Evolutionary conservation across 2,113 vertebrate genomes (phyloP), one percentile per base, ranked within the genome.

Genomic region (Cynopterus brachyotis): DNA sequence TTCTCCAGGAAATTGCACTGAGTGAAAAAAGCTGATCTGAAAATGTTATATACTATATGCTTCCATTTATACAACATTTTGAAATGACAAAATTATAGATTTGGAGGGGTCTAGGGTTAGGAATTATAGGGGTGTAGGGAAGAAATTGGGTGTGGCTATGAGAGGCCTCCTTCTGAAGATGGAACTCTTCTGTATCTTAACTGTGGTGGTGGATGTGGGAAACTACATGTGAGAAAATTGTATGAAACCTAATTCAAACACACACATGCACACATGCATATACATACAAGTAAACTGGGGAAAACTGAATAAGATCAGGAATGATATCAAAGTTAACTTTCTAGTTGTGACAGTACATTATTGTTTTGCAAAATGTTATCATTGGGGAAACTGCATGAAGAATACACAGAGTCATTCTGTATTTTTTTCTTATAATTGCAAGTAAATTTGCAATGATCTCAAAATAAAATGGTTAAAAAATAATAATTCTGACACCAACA

Each of bases 111-210:
- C 16, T 55, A n/a, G 37, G 13, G 3, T 47, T 79, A 50, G 37
- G 8, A 2, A 24, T n/a, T 26, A 45, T 22, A 12, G 9, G 6
- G 7, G 2, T n/a, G 3, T 0, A 0, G 0, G 9, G 3, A 42
- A n/a, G 55, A 16, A 15, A 37, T 2, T 13, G 7, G 9, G 4
- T 10, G 7, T 55, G 20, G 4, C 50, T 50, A 5, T 66, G 62
- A 59, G 30, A 19, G 12, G 13, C 15, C 7, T 37, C 47, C 10
- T 47, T 8, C 28, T 15, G 17, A 40, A 4, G 19, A 15, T 2
- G 15, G 32, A 93, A 24, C 30, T 24, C 26, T 7, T 66, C 67
- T 42, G 11, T 28, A 8, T 30, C 17, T 24, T 60, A 53, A 35
- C 75, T 47, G 1, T 13, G 10, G 30, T 47, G 19, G 35, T 30